A percentile compares a stretch with the other conserved stretches of the same genome.
Evolutionary conservation across 23 tunicate genomes (phyloP).

Genomic region (Clavelina lepadiformis): DNA sequence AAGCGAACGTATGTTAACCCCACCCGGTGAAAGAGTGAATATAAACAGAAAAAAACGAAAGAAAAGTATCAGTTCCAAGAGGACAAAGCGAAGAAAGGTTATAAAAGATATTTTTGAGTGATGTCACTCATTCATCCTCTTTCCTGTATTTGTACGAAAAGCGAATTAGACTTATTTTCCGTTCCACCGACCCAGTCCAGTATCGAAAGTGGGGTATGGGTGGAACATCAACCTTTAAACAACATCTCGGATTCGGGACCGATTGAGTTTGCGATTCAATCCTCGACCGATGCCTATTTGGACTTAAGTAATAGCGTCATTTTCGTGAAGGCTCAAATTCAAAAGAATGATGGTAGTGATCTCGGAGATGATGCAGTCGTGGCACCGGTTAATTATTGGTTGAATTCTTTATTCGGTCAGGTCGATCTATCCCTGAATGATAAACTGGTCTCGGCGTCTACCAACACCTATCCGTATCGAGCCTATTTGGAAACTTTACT

Average conservation of each 20-base stretch:
- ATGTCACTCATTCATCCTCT: slow-evolving; percentile 1
- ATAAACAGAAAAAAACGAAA: background rate
- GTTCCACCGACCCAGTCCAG: slow-evolving; percentile 13
- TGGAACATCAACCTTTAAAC: slow-evolving; percentile 10
- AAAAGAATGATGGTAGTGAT: slow-evolving; percentile 1
- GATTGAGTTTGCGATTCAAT: slow-evolving; percentile 12
- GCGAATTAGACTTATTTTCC: slow-evolving; percentile 18
- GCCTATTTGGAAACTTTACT: slow-evolving; percentile 19
- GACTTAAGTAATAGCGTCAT: slow-evolving; percentile 13
- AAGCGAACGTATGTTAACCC: background rate
- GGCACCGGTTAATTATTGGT: slow-evolving; percentile 4
- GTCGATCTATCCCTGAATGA: slow-evolving; percentile 6
- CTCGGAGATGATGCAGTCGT: slow-evolving; percentile 8
- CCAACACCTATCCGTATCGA: slow-evolving; percentile 23
- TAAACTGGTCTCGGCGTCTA: background rate
- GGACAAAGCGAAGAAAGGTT: too few relatives aligned
- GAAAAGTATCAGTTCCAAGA: too few relatives aligned
- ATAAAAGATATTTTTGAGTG: slow-evolving; percentile 11
- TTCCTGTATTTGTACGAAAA: background rate
- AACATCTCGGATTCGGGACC: slow-evolving; percentile 4
- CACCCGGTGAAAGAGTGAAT: background rate
- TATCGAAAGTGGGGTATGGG: background rate
- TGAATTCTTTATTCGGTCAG: slow-evolving; percentile 7
- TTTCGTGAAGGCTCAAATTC: background rate
- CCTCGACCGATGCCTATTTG: background rate